Evolutionary conservation across 53 echinoderm and acorn worm species (phyloP), one percentile per base, ranked within the genome.

Genomic region (Arbacia lixula): DNA sequence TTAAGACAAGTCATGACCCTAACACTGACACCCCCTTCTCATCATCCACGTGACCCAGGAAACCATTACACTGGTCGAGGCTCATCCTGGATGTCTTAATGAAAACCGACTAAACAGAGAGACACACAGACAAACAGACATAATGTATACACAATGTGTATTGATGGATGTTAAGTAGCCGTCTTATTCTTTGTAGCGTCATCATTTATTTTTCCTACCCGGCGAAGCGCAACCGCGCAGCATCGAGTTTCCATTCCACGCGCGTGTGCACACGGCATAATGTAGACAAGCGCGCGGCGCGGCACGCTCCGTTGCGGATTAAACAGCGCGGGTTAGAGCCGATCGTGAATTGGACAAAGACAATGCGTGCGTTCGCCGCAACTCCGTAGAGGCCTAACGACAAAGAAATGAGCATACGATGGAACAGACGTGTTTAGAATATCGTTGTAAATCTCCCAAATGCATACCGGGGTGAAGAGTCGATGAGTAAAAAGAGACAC

Each of bases 371-470:
- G 82, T 46, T n/a, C n/a, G 42, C n/a, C 35, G 80, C 22, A 29
- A n/a, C n/a, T n/a, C n/a, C n/a, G n/a, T 32, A 27, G 5, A 9
- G 50, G 33, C 63, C 17, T 40, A 61, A 81, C 43, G 82, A 81
- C 64, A 81, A 63, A 81, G 64, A 32, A 81, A 81, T 32, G 62
- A 63, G 41, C 50, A 81, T 63, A 81, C 63, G 49, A 81, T 42
- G 64, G 82, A 63, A 19, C 82, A 81, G 82, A 81, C 82, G 82
- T 81, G 62, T 62, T 29, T 58, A 35, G 62, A 30, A 63, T 58
- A 36, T 51, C 76, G 24, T 39, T 33, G 56, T 78, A 14, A 42
- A 42, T 43, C 69, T 39, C 30, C 58, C 58, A 14, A 42, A 42
- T 43, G 41, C 78, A 11, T 36, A 57, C 19, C 0, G 51, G 4